phyloP scores from a whole-genome alignment of 1,140 invertebrate genomes.

The Papilio aristodemus region DNA sequence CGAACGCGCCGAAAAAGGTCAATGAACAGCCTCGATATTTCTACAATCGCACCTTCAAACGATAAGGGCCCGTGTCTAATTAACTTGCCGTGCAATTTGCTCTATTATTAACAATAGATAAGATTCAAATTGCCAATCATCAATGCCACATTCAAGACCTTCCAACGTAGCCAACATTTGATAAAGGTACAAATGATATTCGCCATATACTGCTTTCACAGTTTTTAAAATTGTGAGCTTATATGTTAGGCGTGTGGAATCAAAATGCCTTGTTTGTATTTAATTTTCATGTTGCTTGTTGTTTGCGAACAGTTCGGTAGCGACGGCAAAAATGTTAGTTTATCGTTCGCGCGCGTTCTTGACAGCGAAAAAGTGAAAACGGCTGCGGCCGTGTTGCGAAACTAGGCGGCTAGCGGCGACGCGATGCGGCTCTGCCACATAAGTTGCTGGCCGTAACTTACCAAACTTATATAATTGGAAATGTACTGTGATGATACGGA shows the following conservation, averaged over 20 bases:
- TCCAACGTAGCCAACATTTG: slow-evolving; percentile 51
- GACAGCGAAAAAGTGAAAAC: slow-evolving; percentile 81
- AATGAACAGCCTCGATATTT: slow-evolving; percentile 79
- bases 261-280: slow-evolving; percentile 41
- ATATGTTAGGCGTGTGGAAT: slow-evolving; percentile 44
- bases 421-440: slow-evolving; percentile 47
- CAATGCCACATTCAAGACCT: slow-evolving; percentile 54
- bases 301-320: slow-evolving; percentile 48
- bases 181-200: slow-evolving; percentile 46
- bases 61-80: slow-evolving; percentile 55
- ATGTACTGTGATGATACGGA: slow-evolving; percentile 39
- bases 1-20: slow-evolving; percentile 77
- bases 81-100: slow-evolving; percentile 44
- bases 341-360: slow-evolving; percentile 77
- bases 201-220: slow-evolving; percentile 47
- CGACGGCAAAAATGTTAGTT: slow-evolving; percentile 76
- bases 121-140: slow-evolving; percentile 56
- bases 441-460: slow-evolving; percentile 33
- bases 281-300: slow-evolving; percentile 47
- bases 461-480: slow-evolving; percentile 52
- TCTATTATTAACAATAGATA: slow-evolving; percentile 53
- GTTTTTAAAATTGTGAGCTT: slow-evolving; percentile 59
- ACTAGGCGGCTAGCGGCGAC: slow-evolving; percentile 53
- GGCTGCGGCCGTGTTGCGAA: slow-evolving; percentile 73
- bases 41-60: slow-evolving; percentile 60